phyloP scores from a whole-genome alignment of 2,888 invertebrate species.

The Pristionchus mayeri region DNA sequence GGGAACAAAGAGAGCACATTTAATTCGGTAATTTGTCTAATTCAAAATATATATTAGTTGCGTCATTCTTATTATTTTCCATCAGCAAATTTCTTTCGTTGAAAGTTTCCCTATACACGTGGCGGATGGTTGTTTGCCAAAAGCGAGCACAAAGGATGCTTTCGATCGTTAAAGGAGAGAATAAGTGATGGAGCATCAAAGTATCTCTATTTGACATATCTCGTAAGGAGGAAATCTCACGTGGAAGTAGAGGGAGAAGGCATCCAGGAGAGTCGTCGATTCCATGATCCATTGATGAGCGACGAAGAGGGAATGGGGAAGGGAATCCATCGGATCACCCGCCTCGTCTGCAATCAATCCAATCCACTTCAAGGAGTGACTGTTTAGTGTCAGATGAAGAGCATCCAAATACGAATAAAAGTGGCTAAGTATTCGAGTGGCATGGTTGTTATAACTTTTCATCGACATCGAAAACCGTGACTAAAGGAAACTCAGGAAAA shows the following conservation, averaged over 20 bases:
- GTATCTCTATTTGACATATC: neutral
- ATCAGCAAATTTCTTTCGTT: neutral
- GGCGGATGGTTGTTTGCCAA: constrained; percentile 46
- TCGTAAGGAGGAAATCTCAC: too few relatives aligned
- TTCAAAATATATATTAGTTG: too few relatives aligned
- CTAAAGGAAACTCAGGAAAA: too few relatives aligned
- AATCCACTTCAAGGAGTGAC: too few relatives aligned
- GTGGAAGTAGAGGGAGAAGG: constrained; percentile 65
- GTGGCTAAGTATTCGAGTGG: too few relatives aligned
- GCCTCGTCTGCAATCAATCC: constrained; percentile 47
- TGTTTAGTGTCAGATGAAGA: too few relatives aligned
- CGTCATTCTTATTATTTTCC: too few relatives aligned
- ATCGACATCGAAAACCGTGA: too few relatives aligned
- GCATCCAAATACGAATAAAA: too few relatives aligned
- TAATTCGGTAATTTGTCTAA: too few relatives aligned
- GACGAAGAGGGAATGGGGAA: constrained; percentile 78
- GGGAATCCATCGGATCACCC: constrained; percentile 59
- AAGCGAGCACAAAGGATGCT: constrained; percentile 33
- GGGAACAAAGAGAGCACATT: too few relatives aligned
- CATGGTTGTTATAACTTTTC: too few relatives aligned
- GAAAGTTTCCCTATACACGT: neutral
- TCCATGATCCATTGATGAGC: constrained; percentile 79
- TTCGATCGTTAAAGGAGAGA: constrained; percentile 5
- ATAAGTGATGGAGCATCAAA: neutral
- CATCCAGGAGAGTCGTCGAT: constrained; percentile 76